Evolutionary conservation across 2,797 vertebrate species (phyloP), one percentile per base, ranked within the genome.

Genomic region (Decapterus maruadsi): DNA sequence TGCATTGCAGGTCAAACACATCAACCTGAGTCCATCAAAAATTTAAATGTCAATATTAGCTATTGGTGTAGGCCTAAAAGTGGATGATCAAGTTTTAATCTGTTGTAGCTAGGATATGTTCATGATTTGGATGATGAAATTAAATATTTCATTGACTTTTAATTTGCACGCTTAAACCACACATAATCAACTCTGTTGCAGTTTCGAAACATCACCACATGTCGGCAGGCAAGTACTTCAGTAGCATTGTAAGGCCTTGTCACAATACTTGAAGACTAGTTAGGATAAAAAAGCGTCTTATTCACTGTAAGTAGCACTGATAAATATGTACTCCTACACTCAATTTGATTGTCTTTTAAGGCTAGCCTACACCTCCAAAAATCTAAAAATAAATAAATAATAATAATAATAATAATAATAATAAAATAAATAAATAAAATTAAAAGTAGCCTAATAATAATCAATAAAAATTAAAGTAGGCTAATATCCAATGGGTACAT

Each of bases 151-250:
- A 7, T 48, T 42, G 13, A 38, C 2, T 6, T 78, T 62, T 34
- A 0, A 17, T 51, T 29, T 29, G 10, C 26, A 42, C 3, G 0
- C 6, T 46, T 50, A 1, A 34, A 46, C 29, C 58, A 20, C 57
- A 19, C 57, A 9, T 26, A 11, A 31, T 22, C 19, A 61, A 40
- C 5, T 48, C 61, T 68, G 31, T 36, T 90, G 90, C 77, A 88
- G 68, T 92, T 86, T 40, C 68, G 14, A 0, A 1, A 38, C 62
- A 1, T 19, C 6, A 5, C 93, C 93, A 93, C 92, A 86, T 9
- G 90, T 76, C 7, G 92, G 91, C 90, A 90, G 83, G n/a, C 68
- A 79, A 80, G 86, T 68, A 68, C 81, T 81, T 78, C 61, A 54
- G 0, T 59, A 10, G 19, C 17, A 65, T 14, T 16, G 8, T 40